Conservation (phyloP, 2,888 invertebrate genomes). For the Macrophya annulata region DNA sequence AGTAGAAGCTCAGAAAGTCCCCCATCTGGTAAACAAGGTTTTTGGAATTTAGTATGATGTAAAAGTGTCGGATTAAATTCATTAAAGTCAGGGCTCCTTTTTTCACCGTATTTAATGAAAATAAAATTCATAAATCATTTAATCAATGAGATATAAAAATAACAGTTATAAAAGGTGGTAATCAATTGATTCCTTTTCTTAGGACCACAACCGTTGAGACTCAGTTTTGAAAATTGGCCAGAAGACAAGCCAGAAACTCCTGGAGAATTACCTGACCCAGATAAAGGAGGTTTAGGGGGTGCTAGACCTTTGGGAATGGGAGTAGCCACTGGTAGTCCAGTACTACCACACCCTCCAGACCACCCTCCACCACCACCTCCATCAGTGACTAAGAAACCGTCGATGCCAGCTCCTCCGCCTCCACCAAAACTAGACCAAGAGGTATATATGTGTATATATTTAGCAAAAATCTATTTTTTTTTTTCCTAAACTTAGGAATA, state of each 20-base stretch:
- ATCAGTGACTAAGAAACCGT: slow-evolving; percentile 80
- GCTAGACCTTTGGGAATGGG: slow-evolving; percentile 89
- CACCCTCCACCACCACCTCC: slow-evolving; percentile 80
- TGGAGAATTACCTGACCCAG: slow-evolving; percentile 89
- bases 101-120: background rate
- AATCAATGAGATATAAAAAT: background rate
- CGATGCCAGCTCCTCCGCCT: slow-evolving; percentile 82
- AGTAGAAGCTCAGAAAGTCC: slow-evolving; percentile 78
- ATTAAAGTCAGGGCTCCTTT: background rate
- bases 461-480: slow-evolving; percentile 39
- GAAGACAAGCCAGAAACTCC: slow-evolving; percentile 88
- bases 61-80: background rate
- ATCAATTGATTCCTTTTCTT: slow-evolving; percentile 4
- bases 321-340: slow-evolving; percentile 78
- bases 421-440: slow-evolving; percentile 83
- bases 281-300: slow-evolving; percentile 89
- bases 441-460: slow-evolving; percentile 77
- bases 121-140: background rate
- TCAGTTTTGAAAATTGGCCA: slow-evolving; percentile 81
- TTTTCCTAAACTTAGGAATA: background rate
- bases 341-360: slow-evolving; percentile 81
- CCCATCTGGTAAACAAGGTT: slow-evolving; percentile 73
- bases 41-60: background rate
- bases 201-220: slow-evolving; percentile 82
- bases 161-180: background rate